phyloP scores from a whole-genome alignment of 2,113 vertebrate species.

The Bombycilla garrulus region DNA sequence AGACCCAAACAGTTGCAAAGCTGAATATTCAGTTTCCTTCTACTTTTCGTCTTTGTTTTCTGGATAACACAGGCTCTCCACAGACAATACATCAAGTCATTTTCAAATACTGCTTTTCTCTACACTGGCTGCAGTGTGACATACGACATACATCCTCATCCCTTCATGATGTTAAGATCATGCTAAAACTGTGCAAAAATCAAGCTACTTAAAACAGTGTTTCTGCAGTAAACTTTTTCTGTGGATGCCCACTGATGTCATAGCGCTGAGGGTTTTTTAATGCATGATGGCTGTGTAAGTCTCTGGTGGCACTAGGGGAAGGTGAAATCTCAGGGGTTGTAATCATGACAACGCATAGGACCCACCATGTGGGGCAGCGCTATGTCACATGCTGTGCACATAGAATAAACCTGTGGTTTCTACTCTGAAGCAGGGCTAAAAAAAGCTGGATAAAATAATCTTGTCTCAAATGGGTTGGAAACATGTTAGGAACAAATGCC shows the following conservation, averaged over 20 bases:
- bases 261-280: background rate
- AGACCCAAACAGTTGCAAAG: background rate
- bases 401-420: background rate
- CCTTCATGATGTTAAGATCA: background rate
- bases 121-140: background rate
- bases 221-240: background rate
- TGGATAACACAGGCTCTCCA: background rate
- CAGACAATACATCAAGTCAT: background rate
- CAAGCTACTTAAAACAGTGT: background rate
- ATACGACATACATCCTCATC: background rate
- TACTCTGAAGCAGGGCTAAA: background rate
- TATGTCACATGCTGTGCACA: fast-evolving
- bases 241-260: background rate
- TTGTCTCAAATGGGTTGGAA: background rate
- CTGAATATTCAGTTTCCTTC: background rate
- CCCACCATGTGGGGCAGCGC: background rate
- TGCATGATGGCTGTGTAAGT: background rate
- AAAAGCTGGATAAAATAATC: background rate
- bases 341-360: background rate
- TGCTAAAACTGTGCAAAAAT: background rate
- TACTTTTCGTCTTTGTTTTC: background rate
- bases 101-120: background rate
- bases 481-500: background rate
- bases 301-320: background rate
- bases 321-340: background rate